Evolutionary conservation across 2,888 invertebrate genomes (phyloP), one percentile per base, ranked within the genome.

Genomic region (Tromatobia lineatoria): DNA sequence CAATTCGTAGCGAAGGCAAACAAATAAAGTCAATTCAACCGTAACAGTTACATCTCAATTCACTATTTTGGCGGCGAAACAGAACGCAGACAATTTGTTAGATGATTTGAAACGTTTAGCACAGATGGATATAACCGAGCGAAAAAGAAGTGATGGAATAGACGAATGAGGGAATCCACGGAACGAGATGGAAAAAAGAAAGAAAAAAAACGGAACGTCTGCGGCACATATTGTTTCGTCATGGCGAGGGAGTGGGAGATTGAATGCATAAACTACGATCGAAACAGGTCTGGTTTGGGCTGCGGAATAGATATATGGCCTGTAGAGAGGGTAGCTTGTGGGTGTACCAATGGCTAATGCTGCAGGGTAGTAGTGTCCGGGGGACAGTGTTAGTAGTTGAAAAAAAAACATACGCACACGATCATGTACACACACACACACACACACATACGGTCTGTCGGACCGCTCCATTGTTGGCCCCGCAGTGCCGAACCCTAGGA

Each of bases 231-330:
- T 84, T 84, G 80, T 84, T 84, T 84, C 80, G 83, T 80, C 73
- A 80, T 74, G 80, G 74, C 45, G 38, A 25, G 74, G 80, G 80
- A 69, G 73, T 54, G 80, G 76, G 71, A 83, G 80, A 83, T 83
- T 83, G 80, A 84, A 84, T 84, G 80, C 80, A 84, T 77, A 84
- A 80, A 84, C 73, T 83, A 77, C 80, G 76, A 80, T 80, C 81
- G 81, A 78, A 81, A 84, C 74, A 66, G 81, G 81, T 81, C 74
- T 64, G 77, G 38, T 71, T 83, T 80, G 34, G 76, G 67, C 67
- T 67, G 70, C 66, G 67, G 23, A 20, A 73, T 80, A 61, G 76
- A 77, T 67, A 80, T 82, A 82, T 67, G 61, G 61, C 29, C 23
- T 54, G 61, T 57, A 38, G 29, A 50, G 74, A 64, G 61, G 52